Conservation (phyloP, 2,888 invertebrate genomes). For the Sarcophaga variegata region DNA sequence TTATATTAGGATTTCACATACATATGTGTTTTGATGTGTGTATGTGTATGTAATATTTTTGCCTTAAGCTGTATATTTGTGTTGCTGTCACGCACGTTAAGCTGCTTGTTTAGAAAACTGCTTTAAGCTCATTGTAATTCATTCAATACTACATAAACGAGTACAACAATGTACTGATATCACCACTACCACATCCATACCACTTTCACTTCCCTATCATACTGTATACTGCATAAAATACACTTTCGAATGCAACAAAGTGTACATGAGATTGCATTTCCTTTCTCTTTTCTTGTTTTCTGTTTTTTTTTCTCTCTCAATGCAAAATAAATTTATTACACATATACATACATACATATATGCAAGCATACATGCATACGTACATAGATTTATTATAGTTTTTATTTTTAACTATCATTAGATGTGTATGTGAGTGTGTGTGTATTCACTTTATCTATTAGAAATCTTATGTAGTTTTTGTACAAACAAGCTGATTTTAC, state of each 20-base stretch:
- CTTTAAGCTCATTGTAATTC: slow-evolving; percentile 67
- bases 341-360: slow-evolving; percentile 5
- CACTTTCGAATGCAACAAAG: slow-evolving; percentile 37
- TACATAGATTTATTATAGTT: too few species aligned
- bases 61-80: slow-evolving; percentile 62
- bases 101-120: slow-evolving; percentile 65
- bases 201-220: neutral
- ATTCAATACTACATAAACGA: slow-evolving; percentile 56
- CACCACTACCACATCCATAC: slow-evolving; percentile 1
- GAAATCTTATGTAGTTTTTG: slow-evolving; percentile 40
- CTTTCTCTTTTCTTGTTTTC: slow-evolving; percentile 7
- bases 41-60: slow-evolving; percentile 27
- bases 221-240: neutral
- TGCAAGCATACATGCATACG: neutral
- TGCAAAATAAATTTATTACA: slow-evolving; percentile 55
- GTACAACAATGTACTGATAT: slow-evolving; percentile 31
- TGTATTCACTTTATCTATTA: slow-evolving; percentile 39
- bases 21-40: slow-evolving; percentile 3
- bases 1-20: neutral
- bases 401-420: too few species aligned
- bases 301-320: neutral
- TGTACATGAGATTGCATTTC: slow-evolving; percentile 66
- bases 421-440: neutral
- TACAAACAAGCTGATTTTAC: neutral
- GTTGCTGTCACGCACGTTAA: slow-evolving; percentile 69